Base-by-base conservation (phyloP, 2,113 vertebrate species). In the Pelusios castaneus region DNA sequence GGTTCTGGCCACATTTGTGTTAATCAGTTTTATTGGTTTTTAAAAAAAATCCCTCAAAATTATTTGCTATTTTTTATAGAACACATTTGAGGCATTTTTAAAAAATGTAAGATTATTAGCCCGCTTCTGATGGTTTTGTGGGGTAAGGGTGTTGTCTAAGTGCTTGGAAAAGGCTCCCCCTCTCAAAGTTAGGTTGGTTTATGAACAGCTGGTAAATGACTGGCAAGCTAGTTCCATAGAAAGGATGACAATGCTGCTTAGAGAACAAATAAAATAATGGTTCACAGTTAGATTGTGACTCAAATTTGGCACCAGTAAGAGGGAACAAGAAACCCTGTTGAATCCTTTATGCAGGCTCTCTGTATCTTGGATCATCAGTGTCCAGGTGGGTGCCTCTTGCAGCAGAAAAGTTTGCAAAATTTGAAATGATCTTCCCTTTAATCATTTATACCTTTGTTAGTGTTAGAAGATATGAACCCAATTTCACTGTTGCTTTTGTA, bases 141-240 rank as follows among this genome's bases (percentile, higher is more conserved):
- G 56, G 41, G 10, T 84, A 63, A 96, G 76, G 3, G 34, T 0
- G 5, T 6, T 1, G 5, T 13, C 34, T 45, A 41, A 67, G 43
- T 14, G 2, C 31, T 81, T 58, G 8, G 31, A 31, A 75, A 89
- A 21, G 0, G 0, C 84, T 16, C 2, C 0, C 70, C 91, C 96
- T 81, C 12, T 25, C 43, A 1, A 55, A 4, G 11, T 1, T 19
- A 55, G 58, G 52, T 51, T 91, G 41, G 63, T 93, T 93, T 58
- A n/a, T 29, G 12, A 73, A 54, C 4, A 63, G 5, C 12, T 29
- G 9, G 21, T 79, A 45, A 41, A 12, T 55, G 43, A 19, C 81
- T 75, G 87, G 78, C 63, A 41, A 77, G 45, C 2, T 41, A 31
- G 80, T 93, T 89, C 84, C 14, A 27, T n/a, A 43, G 51, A 76